These are phyloP conservation scores for Apus apus DNA, from an alignment of 2,113 vertebrate genomes.

Conservation along the genomic window DNA sequence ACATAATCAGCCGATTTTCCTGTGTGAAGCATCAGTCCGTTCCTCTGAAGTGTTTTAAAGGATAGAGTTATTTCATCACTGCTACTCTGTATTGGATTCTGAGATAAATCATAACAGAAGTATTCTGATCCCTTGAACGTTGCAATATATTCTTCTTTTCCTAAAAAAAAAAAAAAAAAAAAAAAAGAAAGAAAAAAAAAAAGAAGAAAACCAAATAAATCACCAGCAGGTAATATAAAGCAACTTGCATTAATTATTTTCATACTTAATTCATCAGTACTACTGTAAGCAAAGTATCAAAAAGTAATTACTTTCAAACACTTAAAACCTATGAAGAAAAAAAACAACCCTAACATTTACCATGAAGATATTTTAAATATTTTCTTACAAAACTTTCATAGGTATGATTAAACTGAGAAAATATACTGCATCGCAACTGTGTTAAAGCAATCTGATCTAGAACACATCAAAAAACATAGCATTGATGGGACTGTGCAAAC, in stretches of 20 bases:
- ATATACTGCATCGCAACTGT: background rate
- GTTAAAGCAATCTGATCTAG: background rate
- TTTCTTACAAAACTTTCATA: background rate
- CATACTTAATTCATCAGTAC: background rate
- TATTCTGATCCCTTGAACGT: conserved; percentile 99
- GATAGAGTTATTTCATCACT: conserved; percentile 99
- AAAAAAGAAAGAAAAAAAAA: conserved; percentile 65
- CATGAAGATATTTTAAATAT: background rate
- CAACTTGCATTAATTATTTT: background rate
- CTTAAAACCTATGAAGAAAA: background rate
- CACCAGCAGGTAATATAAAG: background rate
- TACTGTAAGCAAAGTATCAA: background rate
- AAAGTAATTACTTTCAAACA: background rate
- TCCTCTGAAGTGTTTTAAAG: conserved; percentile 98
- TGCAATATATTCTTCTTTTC: conserved; percentile 96
- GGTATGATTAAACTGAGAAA: background rate
- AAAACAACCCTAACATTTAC: conserved; percentile 16
- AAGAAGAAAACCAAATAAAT: conserved; percentile 7
- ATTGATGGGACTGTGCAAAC: background rate
- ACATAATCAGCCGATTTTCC: conserved; percentile 99
- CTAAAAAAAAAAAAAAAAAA: conserved; percentile 78
- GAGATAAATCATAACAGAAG: conserved; percentile 98
- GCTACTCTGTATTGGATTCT: conserved; percentile 99
- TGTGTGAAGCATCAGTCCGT: conserved; percentile 99
- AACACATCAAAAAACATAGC: background rate